Percentiles rank a stretch among this genome's conserved stretches.
These are phyloP conservation scores for Octodonta nipae DNA, from an alignment of 2,888 invertebrate genomes.

Conservation along the genomic window DNA sequence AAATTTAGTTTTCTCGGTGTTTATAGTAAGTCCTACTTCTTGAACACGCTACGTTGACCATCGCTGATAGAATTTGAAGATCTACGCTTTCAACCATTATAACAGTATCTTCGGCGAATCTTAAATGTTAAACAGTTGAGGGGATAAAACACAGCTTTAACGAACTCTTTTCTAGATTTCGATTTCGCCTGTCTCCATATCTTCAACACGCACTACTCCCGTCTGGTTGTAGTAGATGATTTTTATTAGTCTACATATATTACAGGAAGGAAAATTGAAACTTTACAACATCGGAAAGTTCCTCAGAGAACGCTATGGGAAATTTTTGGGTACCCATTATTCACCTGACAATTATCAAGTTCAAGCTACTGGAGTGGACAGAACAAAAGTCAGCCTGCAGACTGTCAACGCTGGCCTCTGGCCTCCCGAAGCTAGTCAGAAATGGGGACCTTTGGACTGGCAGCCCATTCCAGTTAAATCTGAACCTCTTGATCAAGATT, in stretches of 20 bases:
- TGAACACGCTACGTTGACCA: background rate
- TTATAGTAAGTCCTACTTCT: constrained; percentile 1
- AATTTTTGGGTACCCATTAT: constrained; percentile 47
- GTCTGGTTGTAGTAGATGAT: constrained; percentile 5
- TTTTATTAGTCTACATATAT: no score
- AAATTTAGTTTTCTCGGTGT: constrained; percentile 1
- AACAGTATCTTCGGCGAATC: no score
- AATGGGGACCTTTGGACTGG: constrained; percentile 54
- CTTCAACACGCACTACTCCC: constrained; percentile 3
- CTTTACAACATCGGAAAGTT: constrained; percentile 53
- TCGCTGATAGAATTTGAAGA: background rate
- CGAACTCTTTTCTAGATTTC: background rate
- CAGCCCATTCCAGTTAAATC: constrained; percentile 65
- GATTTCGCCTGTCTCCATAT: constrained; percentile 2
- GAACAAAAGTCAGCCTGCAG: constrained; percentile 61
- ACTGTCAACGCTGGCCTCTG: constrained; percentile 58
- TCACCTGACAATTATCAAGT: constrained; percentile 47
- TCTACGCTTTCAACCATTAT: constrained; percentile 1
- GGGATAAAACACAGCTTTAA: background rate
- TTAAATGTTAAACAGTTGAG: constrained; percentile 1
- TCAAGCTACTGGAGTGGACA: constrained; percentile 57
- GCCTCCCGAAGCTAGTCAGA: constrained; percentile 45
- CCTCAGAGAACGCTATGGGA: constrained; percentile 48
- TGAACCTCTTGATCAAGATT: constrained; percentile 50
- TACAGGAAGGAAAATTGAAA: constrained; percentile 49